These are phyloP conservation scores for Eulemur mongoz DNA, from an alignment of 2,797 vertebrate genomes.

Conservation along the genomic window DNA sequence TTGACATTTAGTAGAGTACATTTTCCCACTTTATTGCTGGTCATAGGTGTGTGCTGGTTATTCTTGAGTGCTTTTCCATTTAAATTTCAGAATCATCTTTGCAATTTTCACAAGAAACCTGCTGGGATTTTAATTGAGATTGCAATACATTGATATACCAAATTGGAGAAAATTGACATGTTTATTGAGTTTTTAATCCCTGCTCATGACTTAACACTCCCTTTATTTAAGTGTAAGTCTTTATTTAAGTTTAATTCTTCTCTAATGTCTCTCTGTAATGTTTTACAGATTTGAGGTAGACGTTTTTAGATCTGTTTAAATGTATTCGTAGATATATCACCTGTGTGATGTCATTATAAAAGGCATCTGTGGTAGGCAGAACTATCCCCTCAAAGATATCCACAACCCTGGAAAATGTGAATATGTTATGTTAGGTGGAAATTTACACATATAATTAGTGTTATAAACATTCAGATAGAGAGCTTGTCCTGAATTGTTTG, in stretches of 20 bases:
- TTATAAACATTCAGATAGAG: background rate
- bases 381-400: background rate
- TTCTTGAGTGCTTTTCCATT: background rate
- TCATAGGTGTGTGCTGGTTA: background rate
- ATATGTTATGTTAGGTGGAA: background rate
- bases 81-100: background rate
- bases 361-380: background rate
- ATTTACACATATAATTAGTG: background rate
- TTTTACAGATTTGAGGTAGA: background rate
- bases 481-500: background rate
- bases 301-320: background rate
- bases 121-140: background rate
- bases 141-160: background rate
- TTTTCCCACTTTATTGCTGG: background rate
- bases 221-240: background rate
- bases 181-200: background rate
- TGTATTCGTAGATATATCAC: background rate
- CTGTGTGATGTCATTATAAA: background rate
- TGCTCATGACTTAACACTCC: background rate
- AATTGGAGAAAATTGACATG: background rate
- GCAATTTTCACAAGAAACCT: background rate
- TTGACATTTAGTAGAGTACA: background rate
- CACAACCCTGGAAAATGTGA: background rate
- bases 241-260: background rate
- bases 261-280: background rate